phyloP scores from a whole-genome alignment of 2,797 vertebrate species.

The Silurus lanzhouensis region DNA sequence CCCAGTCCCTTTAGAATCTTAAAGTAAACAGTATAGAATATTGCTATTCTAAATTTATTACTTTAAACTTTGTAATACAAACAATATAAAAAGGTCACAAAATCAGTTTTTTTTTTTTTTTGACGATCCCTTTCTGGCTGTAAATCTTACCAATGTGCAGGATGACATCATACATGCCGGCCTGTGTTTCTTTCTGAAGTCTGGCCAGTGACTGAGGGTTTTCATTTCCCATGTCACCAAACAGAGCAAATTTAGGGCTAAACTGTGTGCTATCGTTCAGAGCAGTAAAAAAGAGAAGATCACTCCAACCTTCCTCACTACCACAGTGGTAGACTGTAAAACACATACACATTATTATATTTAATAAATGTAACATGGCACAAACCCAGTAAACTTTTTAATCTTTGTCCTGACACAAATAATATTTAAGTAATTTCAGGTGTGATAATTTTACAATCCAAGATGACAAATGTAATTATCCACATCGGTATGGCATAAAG shows the following conservation, averaged over 20 bases:
- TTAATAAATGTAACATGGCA: background rate
- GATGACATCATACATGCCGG: conserved; percentile 82
- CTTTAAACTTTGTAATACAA: background rate
- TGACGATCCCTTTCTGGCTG: background rate
- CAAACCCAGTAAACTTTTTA: background rate
- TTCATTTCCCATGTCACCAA: conserved; percentile 86
- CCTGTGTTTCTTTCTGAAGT: conserved; percentile 82
- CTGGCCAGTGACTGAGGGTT: conserved; percentile 87
- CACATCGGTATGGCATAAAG: background rate
- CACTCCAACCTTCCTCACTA: conserved; percentile 82
- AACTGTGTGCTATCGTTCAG: conserved; percentile 75
- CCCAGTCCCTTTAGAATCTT: background rate
- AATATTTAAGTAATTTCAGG: background rate
- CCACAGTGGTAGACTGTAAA: conserved; percentile 86
- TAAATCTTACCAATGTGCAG: conserved; percentile 82
- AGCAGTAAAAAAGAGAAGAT: conserved; percentile 77
- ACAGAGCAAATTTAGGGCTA: conserved; percentile 83
- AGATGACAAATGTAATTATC: background rate
- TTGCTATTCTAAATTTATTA: background rate
- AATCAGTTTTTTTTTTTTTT: background rate
- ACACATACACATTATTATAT: background rate
- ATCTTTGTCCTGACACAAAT: background rate
- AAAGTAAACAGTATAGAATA: background rate
- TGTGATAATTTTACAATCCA: background rate
- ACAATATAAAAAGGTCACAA: background rate